These are phyloP conservation scores for Oxygymnocypris stewartii DNA, from an alignment of 2,113 vertebrate species.

Conservation along the genomic window DNA sequence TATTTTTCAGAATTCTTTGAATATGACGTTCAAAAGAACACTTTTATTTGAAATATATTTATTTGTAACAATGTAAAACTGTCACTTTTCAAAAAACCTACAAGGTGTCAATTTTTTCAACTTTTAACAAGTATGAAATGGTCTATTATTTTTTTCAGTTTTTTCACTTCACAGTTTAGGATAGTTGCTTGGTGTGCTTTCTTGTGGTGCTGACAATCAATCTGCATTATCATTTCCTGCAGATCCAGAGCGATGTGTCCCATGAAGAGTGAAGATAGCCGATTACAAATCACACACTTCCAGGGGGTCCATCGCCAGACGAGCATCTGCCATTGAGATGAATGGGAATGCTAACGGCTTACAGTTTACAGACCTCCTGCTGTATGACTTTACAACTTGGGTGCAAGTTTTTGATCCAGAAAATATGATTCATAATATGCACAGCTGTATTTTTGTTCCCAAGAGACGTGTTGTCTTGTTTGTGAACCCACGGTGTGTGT, in stretches of 20 bases:
- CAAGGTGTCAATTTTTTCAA: neutral
- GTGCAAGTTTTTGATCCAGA: neutral
- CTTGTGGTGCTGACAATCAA: neutral
- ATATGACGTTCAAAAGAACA: neutral
- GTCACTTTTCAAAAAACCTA: neutral
- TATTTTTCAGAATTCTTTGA: neutral
- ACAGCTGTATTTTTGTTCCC: neutral
- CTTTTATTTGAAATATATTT: neutral
- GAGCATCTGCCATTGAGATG: neutral
- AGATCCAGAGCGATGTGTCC: neutral
- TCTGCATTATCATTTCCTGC: neutral
- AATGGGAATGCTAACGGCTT: neutral
- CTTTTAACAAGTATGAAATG: neutral
- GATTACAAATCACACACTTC: neutral
- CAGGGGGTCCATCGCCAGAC: constrained; percentile 8
- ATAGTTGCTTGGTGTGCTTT: neutral
- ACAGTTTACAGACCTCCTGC: constrained; percentile 17
- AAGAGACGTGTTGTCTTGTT: neutral
- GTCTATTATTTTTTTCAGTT: neutral
- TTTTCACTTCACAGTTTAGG: neutral
- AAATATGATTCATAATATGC: constrained; percentile 16
- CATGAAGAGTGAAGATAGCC: neutral
- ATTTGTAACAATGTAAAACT: too few species aligned
- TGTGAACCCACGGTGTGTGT: constrained; percentile 1
- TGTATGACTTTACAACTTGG: neutral